Evolutionary conservation across 2,888 invertebrate genomes (phyloP).

Genomic region (Morpho deidamia): DNA sequence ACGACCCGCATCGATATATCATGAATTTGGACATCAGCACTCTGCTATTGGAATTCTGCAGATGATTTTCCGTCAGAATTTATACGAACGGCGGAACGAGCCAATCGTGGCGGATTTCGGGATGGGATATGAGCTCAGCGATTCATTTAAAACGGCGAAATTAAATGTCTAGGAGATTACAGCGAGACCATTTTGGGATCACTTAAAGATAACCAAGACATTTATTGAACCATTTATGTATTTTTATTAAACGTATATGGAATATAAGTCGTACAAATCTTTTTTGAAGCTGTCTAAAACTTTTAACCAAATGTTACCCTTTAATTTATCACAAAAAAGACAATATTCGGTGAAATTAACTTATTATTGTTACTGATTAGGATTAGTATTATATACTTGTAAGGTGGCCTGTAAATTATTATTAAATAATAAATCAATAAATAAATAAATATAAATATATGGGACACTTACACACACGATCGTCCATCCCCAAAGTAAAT

Average conservation of each 20-base stretch:
- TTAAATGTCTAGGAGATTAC: slow-evolving; percentile 61
- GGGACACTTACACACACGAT: too few species aligned
- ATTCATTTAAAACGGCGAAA: slow-evolving; percentile 63
- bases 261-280: neutral
- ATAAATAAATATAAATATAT: too few species aligned
- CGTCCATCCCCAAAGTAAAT: too few species aligned
- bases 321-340: too few species aligned
- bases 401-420: too few species aligned
- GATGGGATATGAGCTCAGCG: slow-evolving; percentile 51
- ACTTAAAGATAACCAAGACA: slow-evolving; percentile 52
- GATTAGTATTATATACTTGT: too few species aligned
- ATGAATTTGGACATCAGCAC: slow-evolving; percentile 65
- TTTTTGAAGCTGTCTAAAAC: too few species aligned
- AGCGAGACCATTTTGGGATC: slow-evolving; percentile 49
- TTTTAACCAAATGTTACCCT: too few species aligned
- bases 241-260: slow-evolving; percentile 41
- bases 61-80: slow-evolving; percentile 60
- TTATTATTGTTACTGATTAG: too few species aligned
- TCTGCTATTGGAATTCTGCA: slow-evolving; percentile 64
- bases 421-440: too few species aligned
- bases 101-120: slow-evolving; percentile 45
- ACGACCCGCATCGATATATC: slow-evolving; percentile 62
- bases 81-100: slow-evolving; percentile 46
- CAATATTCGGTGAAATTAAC: too few species aligned
- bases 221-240: slow-evolving; percentile 49